Percentiles rank a stretch among this genome's conserved stretches.
These are phyloP conservation scores for Laspeyria flexula DNA, from an alignment of 2,888 invertebrate genomes.

Conservation along the genomic window DNA sequence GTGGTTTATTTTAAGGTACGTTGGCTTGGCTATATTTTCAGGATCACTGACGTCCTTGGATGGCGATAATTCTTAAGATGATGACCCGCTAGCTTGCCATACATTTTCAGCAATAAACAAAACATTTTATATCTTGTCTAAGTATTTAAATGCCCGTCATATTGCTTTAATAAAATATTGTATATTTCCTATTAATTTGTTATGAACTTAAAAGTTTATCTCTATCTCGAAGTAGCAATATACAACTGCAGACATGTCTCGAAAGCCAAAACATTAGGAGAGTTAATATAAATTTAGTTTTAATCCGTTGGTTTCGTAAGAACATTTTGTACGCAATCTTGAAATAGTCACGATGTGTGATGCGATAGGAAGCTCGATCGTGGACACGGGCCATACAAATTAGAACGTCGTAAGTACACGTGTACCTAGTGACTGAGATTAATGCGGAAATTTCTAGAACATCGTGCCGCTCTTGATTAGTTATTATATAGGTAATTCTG, in stretches of 20 bases:
- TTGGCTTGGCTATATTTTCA: no score
- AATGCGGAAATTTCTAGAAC: background rate
- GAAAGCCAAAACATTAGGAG: background rate
- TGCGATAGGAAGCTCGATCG: background rate
- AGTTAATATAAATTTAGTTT: slow-evolving; percentile 2
- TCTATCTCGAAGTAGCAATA: no score
- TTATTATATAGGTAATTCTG: background rate
- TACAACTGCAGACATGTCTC: slow-evolving; percentile 28
- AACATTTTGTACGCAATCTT: slow-evolving; percentile 17
- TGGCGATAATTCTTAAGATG: no score
- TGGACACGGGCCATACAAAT: background rate
- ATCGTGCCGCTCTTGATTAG: background rate
- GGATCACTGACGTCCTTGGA: no score
- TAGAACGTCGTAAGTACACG: background rate
- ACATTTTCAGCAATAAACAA: no score
- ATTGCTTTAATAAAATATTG: no score
- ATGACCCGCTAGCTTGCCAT: no score
- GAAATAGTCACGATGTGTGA: slow-evolving; percentile 6
- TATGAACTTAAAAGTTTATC: no score
- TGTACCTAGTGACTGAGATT: background rate
- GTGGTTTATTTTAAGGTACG: no score
- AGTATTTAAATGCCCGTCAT: no score
- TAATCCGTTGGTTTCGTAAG: slow-evolving; percentile 7
- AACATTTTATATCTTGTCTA: no score
- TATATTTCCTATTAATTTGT: no score